Conservation (phyloP, 1,140 invertebrate species). For the Drosophila elegans region DNA sequence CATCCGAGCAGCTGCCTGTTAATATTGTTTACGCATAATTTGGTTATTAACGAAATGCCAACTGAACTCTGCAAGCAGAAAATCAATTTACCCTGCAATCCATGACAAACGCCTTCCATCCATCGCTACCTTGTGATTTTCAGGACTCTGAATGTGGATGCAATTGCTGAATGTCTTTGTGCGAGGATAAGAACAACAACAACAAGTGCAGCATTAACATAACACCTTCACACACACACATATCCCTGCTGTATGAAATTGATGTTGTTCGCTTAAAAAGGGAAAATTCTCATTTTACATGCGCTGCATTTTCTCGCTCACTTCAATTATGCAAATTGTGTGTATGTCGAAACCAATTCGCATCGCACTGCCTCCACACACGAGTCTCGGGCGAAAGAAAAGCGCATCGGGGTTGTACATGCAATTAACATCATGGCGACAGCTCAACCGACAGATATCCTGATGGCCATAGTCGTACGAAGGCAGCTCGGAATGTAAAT, state of each 20-base stretch:
- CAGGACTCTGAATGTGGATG: conserved; percentile 37
- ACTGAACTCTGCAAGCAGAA: conserved; percentile 49
- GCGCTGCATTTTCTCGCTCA: conserved; percentile 79
- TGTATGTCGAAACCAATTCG: conserved; percentile 79
- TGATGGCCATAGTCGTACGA: conserved; percentile 21
- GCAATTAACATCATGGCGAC: conserved; percentile 71
- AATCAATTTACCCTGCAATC: conserved; percentile 71
- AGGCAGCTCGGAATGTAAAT: conserved; percentile 8
- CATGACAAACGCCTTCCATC: conserved; percentile 51
- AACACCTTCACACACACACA: conserved; percentile 35
- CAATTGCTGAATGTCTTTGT: conserved; percentile 59
- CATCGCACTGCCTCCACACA: conserved; percentile 40
- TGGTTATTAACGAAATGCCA: conserved; percentile 54
- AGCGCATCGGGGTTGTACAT: conserved; percentile 65
- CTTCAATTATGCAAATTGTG: conserved; percentile 81
- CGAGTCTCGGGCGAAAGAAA: conserved; percentile 43
- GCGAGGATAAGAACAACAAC: conserved; percentile 25
- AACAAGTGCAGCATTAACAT: conserved; percentile 26
- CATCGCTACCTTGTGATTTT: conserved; percentile 17
- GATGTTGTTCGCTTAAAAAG: conserved; percentile 66
- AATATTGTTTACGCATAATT: conserved; percentile 70
- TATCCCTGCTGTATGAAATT: conserved; percentile 43
- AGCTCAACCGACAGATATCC: conserved; percentile 47
- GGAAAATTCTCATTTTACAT: conserved; percentile 78
- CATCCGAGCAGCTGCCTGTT: conserved; percentile 6